Evolutionary conservation across 2,888 invertebrate species (phyloP), one percentile per base, ranked within the genome.

Genomic region (Lepidochitona cinerea): DNA sequence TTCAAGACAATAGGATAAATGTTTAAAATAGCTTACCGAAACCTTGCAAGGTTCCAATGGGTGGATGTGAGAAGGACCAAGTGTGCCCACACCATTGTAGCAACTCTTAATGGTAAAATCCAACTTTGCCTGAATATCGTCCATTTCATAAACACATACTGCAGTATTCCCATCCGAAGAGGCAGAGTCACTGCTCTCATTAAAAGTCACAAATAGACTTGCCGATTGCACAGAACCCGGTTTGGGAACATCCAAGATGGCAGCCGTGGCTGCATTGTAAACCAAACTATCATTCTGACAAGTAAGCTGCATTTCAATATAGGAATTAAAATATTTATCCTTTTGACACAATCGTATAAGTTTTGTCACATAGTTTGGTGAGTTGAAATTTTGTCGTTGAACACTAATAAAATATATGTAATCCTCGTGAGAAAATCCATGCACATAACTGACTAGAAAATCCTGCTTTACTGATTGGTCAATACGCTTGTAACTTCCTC

Each of bases 331-430:
- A 90, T 97, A 96, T 82, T 95, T 94, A 89, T 99, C 98, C 86
- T 96, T 95, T 87, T 97, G 97, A 90, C 98, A 99, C 66, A 99
- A 95, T 70, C 98, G 94, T 37, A 97, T 96, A 85, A 99, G 92
- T 91, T 98, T 97, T 75, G 97, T 96, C 83, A 97, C 95, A 90
- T 95, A 97, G 5, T 70, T 68, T 12, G 73, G 70, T 14, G 77
- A 76, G 14, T 37, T 59, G 7, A 68, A 37, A 7, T 73, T 66
- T 54, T 79, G 74, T 87, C 95, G 94, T 91, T 99, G 98, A 1
- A 96, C 96, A 1, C 98, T 97, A 81, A 99, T 92, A 91, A 99
- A 98, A 91, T 99, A 99, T 85, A 97, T 97, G 92, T 97, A 99
- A 70, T 96, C 95, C 88, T 96, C 96, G 64, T 96, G 96, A 89